Conservation (phyloP, 1,140 invertebrate species). For the Orchestia grillus region DNA sequence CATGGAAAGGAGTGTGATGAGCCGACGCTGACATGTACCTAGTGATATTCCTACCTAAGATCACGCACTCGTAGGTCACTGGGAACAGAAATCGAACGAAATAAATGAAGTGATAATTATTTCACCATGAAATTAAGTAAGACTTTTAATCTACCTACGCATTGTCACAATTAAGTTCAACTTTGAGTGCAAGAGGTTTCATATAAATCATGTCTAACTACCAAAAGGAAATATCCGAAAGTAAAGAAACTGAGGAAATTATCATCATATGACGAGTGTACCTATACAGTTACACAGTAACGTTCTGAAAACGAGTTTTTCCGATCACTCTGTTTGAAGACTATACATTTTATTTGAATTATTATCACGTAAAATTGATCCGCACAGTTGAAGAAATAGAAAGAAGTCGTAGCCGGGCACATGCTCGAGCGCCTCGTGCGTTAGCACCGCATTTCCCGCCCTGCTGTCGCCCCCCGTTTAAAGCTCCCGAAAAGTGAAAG, state of each 20-base stretch:
- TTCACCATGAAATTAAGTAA: no score
- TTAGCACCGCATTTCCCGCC: background rate
- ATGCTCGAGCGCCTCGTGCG: background rate
- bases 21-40: no score
- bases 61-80: no score
- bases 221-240: background rate
- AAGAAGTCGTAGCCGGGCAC: background rate
- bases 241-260: background rate
- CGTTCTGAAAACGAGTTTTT: background rate
- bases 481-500: background rate
- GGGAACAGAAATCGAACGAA: no score
- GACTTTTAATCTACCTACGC: no score
- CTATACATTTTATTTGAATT: background rate
- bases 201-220: background rate
- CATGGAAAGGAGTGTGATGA: no score
- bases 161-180: background rate
- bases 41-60: no score
- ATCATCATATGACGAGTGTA: background rate
- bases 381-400: background rate
- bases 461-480: background rate
- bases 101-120: no score
- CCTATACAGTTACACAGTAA: background rate
- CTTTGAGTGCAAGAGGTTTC: no score
- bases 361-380: background rate
- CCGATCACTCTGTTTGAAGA: background rate